phyloP scores from a whole-genome alignment of 1,140 invertebrate species.

The Solen grandis region DNA sequence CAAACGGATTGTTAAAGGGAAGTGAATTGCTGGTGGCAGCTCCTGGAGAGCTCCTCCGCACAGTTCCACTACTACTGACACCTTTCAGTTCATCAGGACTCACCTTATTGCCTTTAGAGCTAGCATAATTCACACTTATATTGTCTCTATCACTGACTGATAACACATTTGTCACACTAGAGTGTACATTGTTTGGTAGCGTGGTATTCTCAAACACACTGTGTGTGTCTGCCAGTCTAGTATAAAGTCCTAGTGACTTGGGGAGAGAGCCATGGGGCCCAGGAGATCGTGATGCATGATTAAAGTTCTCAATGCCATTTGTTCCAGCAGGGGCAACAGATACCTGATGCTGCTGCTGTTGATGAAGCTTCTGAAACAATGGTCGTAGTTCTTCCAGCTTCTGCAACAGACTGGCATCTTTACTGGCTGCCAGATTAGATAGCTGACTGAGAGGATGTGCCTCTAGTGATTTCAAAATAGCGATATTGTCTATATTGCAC shows the following conservation, averaged over 20 bases:
- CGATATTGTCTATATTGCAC: conserved; percentile 49
- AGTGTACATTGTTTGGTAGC: conserved; percentile 35
- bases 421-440: conserved; percentile 12
- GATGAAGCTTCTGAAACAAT: conserved; percentile 44
- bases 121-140: conserved; percentile 1
- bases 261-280: neutral
- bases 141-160: conserved; percentile 31
- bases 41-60: conserved; percentile 30
- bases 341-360: conserved; percentile 13
- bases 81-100: conserved; percentile 37
- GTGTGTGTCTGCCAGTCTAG: neutral
- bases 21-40: conserved; percentile 36
- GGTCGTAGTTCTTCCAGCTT: conserved; percentile 35
- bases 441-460: conserved; percentile 26
- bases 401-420: conserved; percentile 37
- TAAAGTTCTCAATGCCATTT: conserved; percentile 34
- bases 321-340: neutral
- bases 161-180: conserved; percentile 32
- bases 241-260: neutral
- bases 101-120: conserved; percentile 31
- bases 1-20: conserved; percentile 27
- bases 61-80: conserved; percentile 3
- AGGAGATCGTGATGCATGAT: conserved; percentile 20
- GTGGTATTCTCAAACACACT: conserved; percentile 12
- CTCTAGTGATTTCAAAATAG: conserved; percentile 43